A percentile compares a stretch with the other conserved stretches of the same genome.
phyloP scores from a whole-genome alignment of 2,797 vertebrate genomes.

The Platalea minor region DNA sequence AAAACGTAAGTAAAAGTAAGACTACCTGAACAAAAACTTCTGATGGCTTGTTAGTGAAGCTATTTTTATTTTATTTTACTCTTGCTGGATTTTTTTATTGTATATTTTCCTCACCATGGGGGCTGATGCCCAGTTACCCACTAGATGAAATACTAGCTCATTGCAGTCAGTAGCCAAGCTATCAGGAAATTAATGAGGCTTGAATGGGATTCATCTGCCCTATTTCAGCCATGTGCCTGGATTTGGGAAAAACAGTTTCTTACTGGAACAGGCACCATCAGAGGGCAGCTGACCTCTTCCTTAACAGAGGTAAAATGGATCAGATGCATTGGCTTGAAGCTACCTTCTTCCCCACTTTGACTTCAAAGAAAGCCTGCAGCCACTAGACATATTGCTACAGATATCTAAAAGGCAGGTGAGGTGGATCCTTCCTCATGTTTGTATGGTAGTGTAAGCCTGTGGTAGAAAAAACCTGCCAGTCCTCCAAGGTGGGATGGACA shows the following conservation, averaged over 20 bases:
- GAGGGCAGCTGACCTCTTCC: neutral
- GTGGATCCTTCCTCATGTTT: neutral
- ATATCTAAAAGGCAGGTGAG: neutral
- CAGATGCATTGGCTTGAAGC: neutral
- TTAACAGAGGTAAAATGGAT: neutral
- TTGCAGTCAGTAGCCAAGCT: neutral
- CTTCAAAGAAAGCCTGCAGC: neutral
- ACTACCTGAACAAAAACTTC: neutral
- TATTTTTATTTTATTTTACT: neutral
- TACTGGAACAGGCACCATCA: neutral
- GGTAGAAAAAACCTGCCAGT: neutral
- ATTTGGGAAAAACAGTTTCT: neutral
- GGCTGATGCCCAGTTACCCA: neutral
- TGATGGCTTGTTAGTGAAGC: neutral
- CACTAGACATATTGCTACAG: neutral
- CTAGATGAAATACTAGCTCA: neutral
- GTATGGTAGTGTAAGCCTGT: neutral
- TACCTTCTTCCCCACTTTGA: neutral
- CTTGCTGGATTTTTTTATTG: neutral
- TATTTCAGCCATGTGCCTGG: neutral
- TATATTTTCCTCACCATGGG: neutral
- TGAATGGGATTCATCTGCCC: neutral
- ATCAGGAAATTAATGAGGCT: neutral
- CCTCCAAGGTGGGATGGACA: neutral
- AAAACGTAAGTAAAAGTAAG: neutral